Evolutionary conservation across 2,113 vertebrate species (phyloP), one percentile per base, ranked within the genome.

Genomic region (Charadrius vociferus): DNA sequence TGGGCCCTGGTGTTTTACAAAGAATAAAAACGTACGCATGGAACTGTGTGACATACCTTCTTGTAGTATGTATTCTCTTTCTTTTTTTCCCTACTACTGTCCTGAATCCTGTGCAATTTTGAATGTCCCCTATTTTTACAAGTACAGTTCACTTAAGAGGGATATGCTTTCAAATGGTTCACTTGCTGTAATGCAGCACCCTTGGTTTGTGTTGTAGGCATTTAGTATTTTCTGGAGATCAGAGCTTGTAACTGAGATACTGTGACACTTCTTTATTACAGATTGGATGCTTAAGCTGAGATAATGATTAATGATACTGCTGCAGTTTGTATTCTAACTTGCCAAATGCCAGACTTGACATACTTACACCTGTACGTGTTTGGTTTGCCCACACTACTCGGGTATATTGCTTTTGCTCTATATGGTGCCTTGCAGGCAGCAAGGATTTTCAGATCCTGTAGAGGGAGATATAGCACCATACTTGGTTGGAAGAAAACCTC

Each of bases 1-100:
- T 93, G 99, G 98, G 6, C 99, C 99, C 9, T 99, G 99, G 99
- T 99, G 99, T 98, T 99, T 99, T 97, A 99, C 99, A 37, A 98
- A 99, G 96, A 99, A 99, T 96, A 98, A 99, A 96, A 98, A 98
- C 91, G 98, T 99, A 95, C 98, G 99, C 95, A 97, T 99, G 97
- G 99, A 99, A 97, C 98, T 99, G 95, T 99, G 99, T 97, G 99
- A 99, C 97, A 96, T 99, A 88, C 98, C 98, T 63, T 98, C 99
- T 37, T 99, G 99, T 98, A 98, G 99, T 99, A 98, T 99, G 99
- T 99, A 98, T 96, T 97, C 95, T 82, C 91, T 97, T 97, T 98
- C 92, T 91, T 97, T 89, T 81, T 94, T 62, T 61, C 65, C 81
- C 59, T 94, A 95, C 36, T 90, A 85, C 86, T 95, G 34, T 59